Base-by-base conservation (phyloP, 2,888 invertebrate species). In the Dromius quadrimaculatus region DNA sequence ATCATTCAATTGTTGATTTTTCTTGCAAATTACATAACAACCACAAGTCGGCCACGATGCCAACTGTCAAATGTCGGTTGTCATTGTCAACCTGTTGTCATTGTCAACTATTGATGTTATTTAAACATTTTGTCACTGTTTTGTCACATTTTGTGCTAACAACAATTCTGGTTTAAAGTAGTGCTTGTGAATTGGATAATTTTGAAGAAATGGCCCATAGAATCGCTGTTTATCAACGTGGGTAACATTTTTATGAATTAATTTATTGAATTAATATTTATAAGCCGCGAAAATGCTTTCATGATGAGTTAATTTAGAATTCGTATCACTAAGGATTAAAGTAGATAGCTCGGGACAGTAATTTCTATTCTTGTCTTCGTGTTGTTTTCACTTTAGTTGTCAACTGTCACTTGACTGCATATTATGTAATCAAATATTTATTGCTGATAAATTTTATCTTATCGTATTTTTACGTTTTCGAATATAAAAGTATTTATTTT, bases 21-120 rank as follows among this genome's bases (percentile, higher is more conserved):
- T 17, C 50, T 17, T 50, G 28, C 8, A 8, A 8, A 28, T 54
- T 54, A 28, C 50, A 9, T 54, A 63, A 62, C 22, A 62, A 62
- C 22, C 62, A 62, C 23, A 28, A 62, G 45, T 15, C 41, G 63
- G 43, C 63, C 2, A 2, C 13, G 41, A 23, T 41, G 41, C 38
- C n/a, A 65, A 57, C 57, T 62, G 69, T 69, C 69, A 69, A 57
- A 66, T 66, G 66, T 66, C 47, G 64, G 62, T 64, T 43, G 64
- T 63, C 63, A 32, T 65, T 65, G 65, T 59, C 61, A 61, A 61
- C 45, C 11, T 36, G 28, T 28, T 28, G 28, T 28, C 28, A 28
- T 28, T 28, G 28, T 28, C 28, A 28, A n/a, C n/a, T n/a, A n/a
- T n/a, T n/a, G n/a, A n/a, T n/a, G n/a, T n/a, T n/a, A n/a, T n/a